phyloP scores from a whole-genome alignment of 2,888 invertebrate species.

The Congeria kusceri region DNA sequence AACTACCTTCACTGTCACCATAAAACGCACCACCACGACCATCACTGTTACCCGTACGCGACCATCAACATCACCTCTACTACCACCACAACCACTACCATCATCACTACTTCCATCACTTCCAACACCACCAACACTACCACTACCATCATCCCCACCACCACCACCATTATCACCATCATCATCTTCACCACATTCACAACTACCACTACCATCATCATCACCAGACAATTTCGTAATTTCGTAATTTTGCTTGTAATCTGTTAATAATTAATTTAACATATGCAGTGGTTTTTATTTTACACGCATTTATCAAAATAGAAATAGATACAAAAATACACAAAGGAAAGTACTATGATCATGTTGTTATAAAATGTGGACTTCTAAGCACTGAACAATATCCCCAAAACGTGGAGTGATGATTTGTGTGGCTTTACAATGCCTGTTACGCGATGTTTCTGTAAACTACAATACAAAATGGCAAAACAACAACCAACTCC shows the following conservation, averaged over 20 bases:
- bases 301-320: neutral
- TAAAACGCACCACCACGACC: neutral
- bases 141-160: neutral
- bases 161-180: neutral
- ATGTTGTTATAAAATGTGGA: no score
- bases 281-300: neutral
- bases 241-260: neutral
- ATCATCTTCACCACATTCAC: neutral
- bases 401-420: no score
- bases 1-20: neutral
- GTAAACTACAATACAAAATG: no score
- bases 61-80: neutral
- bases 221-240: neutral
- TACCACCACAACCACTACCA: neutral
- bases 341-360: no score
- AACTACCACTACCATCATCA: neutral
- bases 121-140: neutral
- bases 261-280: neutral
- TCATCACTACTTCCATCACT: neutral
- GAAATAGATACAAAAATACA: neutral
- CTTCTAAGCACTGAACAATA: no score
- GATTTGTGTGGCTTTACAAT: no score
- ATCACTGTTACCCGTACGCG: neutral
- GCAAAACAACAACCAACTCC: no score
- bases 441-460: no score